Base-by-base conservation (phyloP, 2,888 invertebrate species). In the Cepaea hortensis region DNA sequence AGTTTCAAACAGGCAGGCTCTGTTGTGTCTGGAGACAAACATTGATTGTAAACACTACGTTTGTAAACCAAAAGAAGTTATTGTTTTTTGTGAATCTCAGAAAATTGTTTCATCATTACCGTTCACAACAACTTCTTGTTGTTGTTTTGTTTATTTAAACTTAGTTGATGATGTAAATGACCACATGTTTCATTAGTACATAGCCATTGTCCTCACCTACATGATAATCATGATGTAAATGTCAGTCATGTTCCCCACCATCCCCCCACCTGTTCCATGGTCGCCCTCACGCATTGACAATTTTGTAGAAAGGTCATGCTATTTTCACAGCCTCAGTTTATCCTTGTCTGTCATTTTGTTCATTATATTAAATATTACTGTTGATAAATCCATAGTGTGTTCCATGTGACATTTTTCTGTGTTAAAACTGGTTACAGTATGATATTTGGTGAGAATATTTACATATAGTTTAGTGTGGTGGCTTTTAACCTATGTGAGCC, bases 311-410 rank as follows among this genome's bases (percentile, higher is more conserved):
- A 82, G 61, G 83, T 55, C 73, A 73, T 83, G 62, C 65, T 73
- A 73, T 83, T 48, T 61, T 83, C 83, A 83, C 61, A n/a, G 73
- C 61, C 61, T 83, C 83, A 83, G 75, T 83, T 75, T 18, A 81
- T 50, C 20, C 75, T 35, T 83, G 73, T 72, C 55, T 55, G 23
- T 83, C 83, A 83, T 83, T 70, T 61, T 83, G 83, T 83, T 83
- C 75, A 83, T 83, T 73, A 83, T 83, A 83, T 61, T 83, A 83
- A 83, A 83, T 75, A 83, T 83, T 75, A 83, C 75, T 83, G 83
- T 75, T 83, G 75, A 81, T 81, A 81, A 81, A 77, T 20, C 55
- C 9, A 77, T 11, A 55, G 55, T 55, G 55, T 55, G 55, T 55
- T 55, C 7, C 55, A 9, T 55, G 55, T 55, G 9, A 6, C 55